Evolutionary conservation across 1,140 invertebrate genomes (phyloP).

Genomic region (Elysia chlorotica): DNA sequence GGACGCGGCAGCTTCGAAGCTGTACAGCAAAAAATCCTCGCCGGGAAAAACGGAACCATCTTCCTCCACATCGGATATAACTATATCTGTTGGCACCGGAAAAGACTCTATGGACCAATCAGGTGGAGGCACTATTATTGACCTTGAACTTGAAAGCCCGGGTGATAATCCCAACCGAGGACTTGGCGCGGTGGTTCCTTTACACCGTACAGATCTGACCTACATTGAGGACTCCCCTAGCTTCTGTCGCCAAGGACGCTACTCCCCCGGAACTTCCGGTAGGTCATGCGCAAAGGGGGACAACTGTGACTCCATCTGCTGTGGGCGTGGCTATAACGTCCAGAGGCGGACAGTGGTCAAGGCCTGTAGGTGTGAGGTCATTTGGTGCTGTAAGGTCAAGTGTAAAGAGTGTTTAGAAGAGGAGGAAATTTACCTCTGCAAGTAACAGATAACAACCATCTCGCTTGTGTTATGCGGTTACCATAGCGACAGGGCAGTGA

Average conservation of each 20-base stretch:
- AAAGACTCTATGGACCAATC: too few species aligned
- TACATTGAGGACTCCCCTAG: conserved; percentile 87
- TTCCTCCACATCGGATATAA: too few species aligned
- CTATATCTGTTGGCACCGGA: too few species aligned
- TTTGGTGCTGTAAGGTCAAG: conserved; percentile 57
- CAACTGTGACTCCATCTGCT: conserved; percentile 66
- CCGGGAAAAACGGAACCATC: too few species aligned
- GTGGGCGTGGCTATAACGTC: conserved; percentile 60
- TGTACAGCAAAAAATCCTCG: too few species aligned
- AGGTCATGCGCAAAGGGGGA: conserved; percentile 60
- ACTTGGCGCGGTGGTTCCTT: conserved; percentile 67
- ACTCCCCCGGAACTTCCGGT: conserved; percentile 51
- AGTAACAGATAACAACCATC: too few species aligned
- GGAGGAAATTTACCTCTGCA: conserved; percentile 56
- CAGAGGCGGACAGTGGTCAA: conserved; percentile 35
- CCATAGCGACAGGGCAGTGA: too few species aligned
- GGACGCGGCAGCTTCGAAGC: too few species aligned
- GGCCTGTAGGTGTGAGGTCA: conserved; percentile 52
- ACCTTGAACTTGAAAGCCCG: too few species aligned
- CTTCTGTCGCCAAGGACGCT: conserved; percentile 73
- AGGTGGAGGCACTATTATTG: too few species aligned
- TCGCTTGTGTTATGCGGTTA: too few species aligned
- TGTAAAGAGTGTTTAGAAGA: conserved; percentile 50
- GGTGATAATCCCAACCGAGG: too few species aligned
- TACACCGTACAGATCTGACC: conserved; percentile 85